Percentiles rank a stretch among this genome's conserved stretches.
Conservation (phyloP, 2,888 invertebrate species). For the Ophion slaviceki region DNA sequence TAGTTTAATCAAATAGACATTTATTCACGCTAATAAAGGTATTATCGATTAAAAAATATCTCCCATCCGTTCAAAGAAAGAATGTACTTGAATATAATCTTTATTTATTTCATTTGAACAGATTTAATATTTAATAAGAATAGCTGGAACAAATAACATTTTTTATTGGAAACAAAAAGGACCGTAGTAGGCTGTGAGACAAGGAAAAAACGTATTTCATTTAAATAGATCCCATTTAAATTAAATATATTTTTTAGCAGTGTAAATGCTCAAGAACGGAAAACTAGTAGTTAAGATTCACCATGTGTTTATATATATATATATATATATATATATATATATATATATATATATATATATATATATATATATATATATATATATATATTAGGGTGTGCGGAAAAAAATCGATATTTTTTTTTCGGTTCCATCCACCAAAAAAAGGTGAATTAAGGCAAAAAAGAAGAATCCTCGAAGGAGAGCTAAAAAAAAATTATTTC, state of each 20-base stretch:
- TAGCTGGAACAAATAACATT: not conserved
- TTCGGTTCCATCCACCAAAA: too few relatives aligned
- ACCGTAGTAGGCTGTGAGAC: not conserved
- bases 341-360: too few relatives aligned
- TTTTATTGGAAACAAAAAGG: not conserved
- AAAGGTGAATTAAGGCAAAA: too few relatives aligned
- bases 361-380: too few relatives aligned
- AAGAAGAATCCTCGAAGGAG: too few relatives aligned
- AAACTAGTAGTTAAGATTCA: too few relatives aligned
- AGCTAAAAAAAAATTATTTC: too few relatives aligned
- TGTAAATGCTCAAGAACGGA: not conserved
- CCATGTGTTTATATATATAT: too few relatives aligned
- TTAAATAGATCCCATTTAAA: not conserved
- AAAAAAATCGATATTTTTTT: too few relatives aligned
- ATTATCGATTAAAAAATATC: not conserved
- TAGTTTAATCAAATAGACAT: too few relatives aligned
- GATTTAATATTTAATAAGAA: not conserved
- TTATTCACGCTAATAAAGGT: not conserved
- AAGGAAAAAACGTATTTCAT: not conserved
- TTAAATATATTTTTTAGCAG: not conserved
- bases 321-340: too few relatives aligned
- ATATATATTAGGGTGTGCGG: too few relatives aligned
- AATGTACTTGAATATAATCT: not conserved
- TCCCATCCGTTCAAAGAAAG: not conserved
- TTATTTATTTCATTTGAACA: not conserved